Conservation (phyloP, 2,888 invertebrate species). For the Cyaniris semiargus region DNA sequence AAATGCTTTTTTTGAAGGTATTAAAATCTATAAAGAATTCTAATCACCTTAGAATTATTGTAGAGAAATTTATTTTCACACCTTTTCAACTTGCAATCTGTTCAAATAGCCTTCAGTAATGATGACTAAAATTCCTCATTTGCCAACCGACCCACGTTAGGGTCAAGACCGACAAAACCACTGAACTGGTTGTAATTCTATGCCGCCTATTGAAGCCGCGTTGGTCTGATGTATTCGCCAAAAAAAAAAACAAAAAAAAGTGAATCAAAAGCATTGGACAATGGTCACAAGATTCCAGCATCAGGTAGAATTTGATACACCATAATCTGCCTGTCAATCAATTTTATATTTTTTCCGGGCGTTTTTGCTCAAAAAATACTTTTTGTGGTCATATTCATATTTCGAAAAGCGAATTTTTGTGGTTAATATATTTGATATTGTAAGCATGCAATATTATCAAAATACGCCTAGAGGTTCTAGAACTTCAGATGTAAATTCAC, state of each 20-base stretch:
- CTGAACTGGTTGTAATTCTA: slow-evolving; percentile 57
- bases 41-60: too few species aligned
- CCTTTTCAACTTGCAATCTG: too few species aligned
- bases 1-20: too few species aligned
- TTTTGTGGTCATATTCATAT: slow-evolving; percentile 5
- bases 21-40: too few species aligned
- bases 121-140: neutral
- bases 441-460: neutral
- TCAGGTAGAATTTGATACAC: slow-evolving; percentile 71
- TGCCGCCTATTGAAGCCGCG: slow-evolving; percentile 57
- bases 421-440: neutral
- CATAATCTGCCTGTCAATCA: slow-evolving; percentile 66
- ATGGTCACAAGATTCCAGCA: slow-evolving; percentile 71
- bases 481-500: too few species aligned
- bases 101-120: neutral
- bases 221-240: slow-evolving; percentile 59
- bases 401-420: neutral
- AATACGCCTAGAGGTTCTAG: too few species aligned
- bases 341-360: slow-evolving; percentile 38
- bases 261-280: slow-evolving; percentile 78
- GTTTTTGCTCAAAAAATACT: neutral
- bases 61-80: too few species aligned
- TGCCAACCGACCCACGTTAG: slow-evolving; percentile 6
- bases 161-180: slow-evolving; percentile 46
- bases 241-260: slow-evolving; percentile 54